phyloP scores from a whole-genome alignment of 2,888 invertebrate species.

The Cephus spinipes region DNA sequence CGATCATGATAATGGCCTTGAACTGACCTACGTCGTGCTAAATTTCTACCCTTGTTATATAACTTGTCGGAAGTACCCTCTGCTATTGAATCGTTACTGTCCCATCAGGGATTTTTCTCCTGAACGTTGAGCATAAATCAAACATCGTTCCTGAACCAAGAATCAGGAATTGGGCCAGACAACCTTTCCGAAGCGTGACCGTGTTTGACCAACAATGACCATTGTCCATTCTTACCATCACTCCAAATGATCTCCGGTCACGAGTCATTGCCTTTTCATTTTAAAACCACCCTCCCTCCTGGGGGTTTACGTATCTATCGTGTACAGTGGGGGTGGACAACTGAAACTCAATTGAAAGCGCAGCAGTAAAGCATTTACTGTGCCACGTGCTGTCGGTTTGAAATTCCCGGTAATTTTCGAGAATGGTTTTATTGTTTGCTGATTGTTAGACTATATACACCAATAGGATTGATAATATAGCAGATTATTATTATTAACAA shows the following conservation, averaged over 20 bases:
- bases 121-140: not conserved
- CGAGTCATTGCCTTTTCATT: conserved; percentile 66
- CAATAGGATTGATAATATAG: not conserved
- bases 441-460: not conserved
- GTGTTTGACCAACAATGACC: conserved; percentile 63
- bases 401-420: not conserved
- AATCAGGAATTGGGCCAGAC: not conserved
- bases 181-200: conserved; percentile 50
- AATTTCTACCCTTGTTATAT: not conserved
- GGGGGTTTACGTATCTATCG: not conserved
- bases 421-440: not conserved
- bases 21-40: not conserved
- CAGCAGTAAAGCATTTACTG: not conserved
- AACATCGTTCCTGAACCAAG: not conserved
- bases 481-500: not conserved
- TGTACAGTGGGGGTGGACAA: not conserved
- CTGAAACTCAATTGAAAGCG: not conserved
- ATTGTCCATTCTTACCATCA: conserved; percentile 51
- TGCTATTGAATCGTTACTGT: not conserved
- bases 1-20: not conserved
- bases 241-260: conserved; percentile 64
- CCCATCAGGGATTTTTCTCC: not conserved
- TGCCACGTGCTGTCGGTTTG: not conserved
- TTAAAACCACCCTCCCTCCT: conserved; percentile 47
- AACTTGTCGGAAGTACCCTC: not conserved